Base-by-base conservation (phyloP, 1,140 invertebrate genomes). In the Apis florea region DNA sequence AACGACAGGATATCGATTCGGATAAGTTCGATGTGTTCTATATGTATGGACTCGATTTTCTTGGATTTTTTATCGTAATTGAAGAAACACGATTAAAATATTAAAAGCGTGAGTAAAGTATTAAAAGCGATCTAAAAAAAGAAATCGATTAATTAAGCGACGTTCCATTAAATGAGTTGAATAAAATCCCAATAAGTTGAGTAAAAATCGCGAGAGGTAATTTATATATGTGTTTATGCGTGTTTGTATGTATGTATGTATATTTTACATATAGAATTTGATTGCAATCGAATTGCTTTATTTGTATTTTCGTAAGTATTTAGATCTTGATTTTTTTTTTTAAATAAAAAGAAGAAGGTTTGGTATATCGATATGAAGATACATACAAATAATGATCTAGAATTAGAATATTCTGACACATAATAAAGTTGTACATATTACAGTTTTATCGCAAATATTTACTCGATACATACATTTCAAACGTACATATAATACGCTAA, bases 21-120 rank as follows among this genome's bases (percentile, higher is more conserved):
- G 75, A 72, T 61, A 72, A 72, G 49, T 63, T 79, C 67, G 19
- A 56, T 53, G 63, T 4, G 53, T 56, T 68, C 56, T 54, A 58
- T 67, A 64, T 66, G 64, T n/a, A 58, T 61, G 5, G 6, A 40
- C 31, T 56, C 66, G 66, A 78, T 78, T 68, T 69, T 54, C 75
- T 53, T 40, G 54, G 31, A 26, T 66, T 75, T 75, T 49, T 47
- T 66, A 54, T 12, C 40, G 75, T 78, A 78, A 78, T 78, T 69
- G 75, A 53, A 78, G 75, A 68, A 78, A 78, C 75, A 59, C 64
- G 64, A 17, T 78, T 59, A n/a, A n/a, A n/a, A n/a, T n/a, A n/a
- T n/a, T n/a, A n/a, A n/a, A n/a, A n/a, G n/a, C n/a, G n/a, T n/a
- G n/a, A n/a, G n/a, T n/a, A n/a, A n/a, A 47, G 75, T 68, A 68